These are phyloP conservation scores for Sitobion miscanthi DNA, from an alignment of 1,140 invertebrate species.

Conservation along the genomic window DNA sequence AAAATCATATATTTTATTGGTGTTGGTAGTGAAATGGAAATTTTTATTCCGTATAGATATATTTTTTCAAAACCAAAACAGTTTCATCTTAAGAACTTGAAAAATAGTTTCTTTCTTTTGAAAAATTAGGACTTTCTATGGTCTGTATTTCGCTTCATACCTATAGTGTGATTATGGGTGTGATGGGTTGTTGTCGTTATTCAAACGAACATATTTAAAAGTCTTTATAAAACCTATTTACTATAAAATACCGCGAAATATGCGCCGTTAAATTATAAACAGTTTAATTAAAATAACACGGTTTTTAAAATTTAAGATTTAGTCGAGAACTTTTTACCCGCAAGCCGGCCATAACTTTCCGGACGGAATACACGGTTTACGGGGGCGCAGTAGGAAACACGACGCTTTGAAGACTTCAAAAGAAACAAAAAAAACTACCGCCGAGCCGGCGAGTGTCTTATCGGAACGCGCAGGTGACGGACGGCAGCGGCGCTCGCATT, in stretches of 20 bases:
- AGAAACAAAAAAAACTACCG: background rate
- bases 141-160: too few relatives aligned
- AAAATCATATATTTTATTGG: background rate
- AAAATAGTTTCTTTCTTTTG: background rate
- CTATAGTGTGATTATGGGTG: too few relatives aligned
- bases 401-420: background rate
- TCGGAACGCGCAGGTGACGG: background rate
- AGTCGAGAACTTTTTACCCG: background rate
- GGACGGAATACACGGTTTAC: background rate
- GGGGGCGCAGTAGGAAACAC: background rate
- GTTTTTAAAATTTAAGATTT: background rate
- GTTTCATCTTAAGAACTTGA: background rate
- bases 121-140: background rate
- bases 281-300: background rate
- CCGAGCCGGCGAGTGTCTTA: background rate
- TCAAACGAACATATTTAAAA: too few relatives aligned
- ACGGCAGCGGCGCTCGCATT: background rate
- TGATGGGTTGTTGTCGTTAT: too few relatives aligned
- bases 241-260: background rate
- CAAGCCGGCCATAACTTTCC: background rate
- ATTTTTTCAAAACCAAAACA: background rate
- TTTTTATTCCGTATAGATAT: too few relatives aligned
- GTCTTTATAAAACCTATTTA: too few relatives aligned
- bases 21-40: too few relatives aligned
- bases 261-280: background rate